These are phyloP conservation scores for Drosophila saltans DNA, from an alignment of 1,140 invertebrate species.

Conservation along the genomic window DNA sequence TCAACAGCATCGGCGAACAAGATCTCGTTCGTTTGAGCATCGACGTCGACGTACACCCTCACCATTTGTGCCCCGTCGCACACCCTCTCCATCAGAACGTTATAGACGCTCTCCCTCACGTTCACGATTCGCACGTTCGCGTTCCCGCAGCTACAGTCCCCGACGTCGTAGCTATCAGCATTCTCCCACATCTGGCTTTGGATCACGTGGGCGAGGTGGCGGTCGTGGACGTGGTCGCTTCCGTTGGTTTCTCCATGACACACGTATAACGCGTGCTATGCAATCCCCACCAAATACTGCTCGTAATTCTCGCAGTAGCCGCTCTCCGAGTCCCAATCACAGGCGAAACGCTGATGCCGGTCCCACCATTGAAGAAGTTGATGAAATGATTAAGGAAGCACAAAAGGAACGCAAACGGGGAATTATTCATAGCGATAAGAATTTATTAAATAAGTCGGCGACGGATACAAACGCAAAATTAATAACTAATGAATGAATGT, in stretches of 20 bases:
- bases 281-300: conserved; percentile 18
- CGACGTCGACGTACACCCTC: conserved; percentile 48
- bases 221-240: conserved; percentile 40
- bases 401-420: conserved; percentile 84
- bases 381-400: conserved; percentile 84
- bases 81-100: conserved; percentile 44
- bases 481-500: conserved; percentile 11
- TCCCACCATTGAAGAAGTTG: conserved; percentile 83
- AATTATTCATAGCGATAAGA: conserved; percentile 84
- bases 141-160: conserved; percentile 61
- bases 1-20: conserved; percentile 42
- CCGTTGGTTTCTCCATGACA: conserved; percentile 37
- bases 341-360: conserved; percentile 27
- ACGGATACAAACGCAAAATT: conserved; percentile 6
- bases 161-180: conserved; percentile 31
- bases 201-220: conserved; percentile 42
- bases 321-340: conserved; percentile 36
- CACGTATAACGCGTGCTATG: conserved; percentile 9
- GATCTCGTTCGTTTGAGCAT: conserved; percentile 56
- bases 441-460: conserved; percentile 78
- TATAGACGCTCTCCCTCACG: conserved; percentile 52
- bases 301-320: conserved; percentile 15
- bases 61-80: conserved; percentile 35
- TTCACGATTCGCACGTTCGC: conserved; percentile 50
- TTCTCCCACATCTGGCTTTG: conserved; percentile 16